phyloP scores from a whole-genome alignment of 2,113 vertebrate species.

The Phyllopteryx taeniolatus region DNA sequence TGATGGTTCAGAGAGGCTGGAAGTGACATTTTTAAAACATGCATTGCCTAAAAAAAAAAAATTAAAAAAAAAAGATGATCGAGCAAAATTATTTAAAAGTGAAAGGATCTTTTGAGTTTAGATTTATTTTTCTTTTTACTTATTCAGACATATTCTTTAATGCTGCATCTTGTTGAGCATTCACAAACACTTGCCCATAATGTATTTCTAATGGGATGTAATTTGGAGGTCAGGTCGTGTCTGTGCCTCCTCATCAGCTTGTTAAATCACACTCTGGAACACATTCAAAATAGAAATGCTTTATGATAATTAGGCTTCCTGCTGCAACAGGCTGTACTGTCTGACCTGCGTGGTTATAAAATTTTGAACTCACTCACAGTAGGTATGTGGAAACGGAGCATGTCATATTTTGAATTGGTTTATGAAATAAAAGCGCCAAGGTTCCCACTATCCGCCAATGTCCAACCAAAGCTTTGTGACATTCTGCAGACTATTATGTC shows the following conservation, averaged over 20 bases:
- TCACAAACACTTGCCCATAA: constrained; percentile 9
- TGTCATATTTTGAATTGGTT: constrained; percentile 14
- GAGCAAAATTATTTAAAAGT: too few relatives aligned
- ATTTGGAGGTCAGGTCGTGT: constrained; percentile 47
- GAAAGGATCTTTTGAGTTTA: neutral
- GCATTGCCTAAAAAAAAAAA: too few relatives aligned
- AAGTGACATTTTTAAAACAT: too few relatives aligned
- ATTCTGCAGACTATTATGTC: neutral
- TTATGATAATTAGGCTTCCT: constrained; percentile 41
- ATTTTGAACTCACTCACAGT: constrained; percentile 29
- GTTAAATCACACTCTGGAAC: constrained; percentile 53
- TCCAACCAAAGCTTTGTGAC: neutral
- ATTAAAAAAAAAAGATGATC: too few relatives aligned
- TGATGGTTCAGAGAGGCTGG: too few relatives aligned
- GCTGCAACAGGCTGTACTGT: constrained; percentile 23
- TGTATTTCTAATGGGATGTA: constrained; percentile 47
- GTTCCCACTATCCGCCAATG: neutral
- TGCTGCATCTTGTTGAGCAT: constrained; percentile 17
- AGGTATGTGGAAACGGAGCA: constrained; percentile 9
- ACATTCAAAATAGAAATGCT: constrained; percentile 46
- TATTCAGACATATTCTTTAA: neutral
- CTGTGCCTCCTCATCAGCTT: constrained; percentile 47
- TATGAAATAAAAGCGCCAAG: constrained; percentile 5
- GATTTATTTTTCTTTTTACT: neutral
- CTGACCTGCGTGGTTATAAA: constrained; percentile 29